A percentile compares a stretch with the other conserved stretches of the same genome.
Conservation (phyloP, 2,113 vertebrate genomes). For the Todiramphus saurophagus region DNA sequence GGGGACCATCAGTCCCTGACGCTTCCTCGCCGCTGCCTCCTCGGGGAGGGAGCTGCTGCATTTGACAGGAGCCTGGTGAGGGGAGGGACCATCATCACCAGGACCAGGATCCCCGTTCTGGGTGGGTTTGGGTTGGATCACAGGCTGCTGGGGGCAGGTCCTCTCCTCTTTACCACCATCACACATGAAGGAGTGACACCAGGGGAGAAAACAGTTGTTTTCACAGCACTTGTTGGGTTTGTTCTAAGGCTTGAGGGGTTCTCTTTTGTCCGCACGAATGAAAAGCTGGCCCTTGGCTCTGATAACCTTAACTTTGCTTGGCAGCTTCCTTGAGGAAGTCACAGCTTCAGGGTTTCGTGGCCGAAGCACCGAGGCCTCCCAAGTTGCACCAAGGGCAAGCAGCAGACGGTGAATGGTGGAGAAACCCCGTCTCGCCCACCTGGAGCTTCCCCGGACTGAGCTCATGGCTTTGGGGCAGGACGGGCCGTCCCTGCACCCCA, state of each 20-base stretch:
- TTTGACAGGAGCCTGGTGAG: background rate
- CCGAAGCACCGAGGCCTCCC: conserved; percentile 56
- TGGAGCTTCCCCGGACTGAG: background rate
- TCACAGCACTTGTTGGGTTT: background rate
- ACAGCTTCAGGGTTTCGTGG: conserved; percentile 67
- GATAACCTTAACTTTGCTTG: background rate
- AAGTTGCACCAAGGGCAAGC: background rate
- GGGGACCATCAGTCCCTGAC: background rate
- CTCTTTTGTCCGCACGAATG: background rate
- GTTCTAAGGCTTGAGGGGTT: background rate
- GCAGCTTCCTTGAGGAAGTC: conserved; percentile 83
- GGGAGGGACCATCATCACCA: background rate
- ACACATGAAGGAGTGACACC: background rate
- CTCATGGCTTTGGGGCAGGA: accelerated
- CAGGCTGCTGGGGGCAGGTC: background rate
- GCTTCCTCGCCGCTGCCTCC: background rate
- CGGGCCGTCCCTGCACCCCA: background rate
- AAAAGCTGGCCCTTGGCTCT: background rate
- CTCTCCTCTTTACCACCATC: background rate
- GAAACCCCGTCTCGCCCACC: background rate
- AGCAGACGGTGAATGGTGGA: conserved; percentile 65
- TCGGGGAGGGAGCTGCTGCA: background rate
- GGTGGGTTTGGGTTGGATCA: background rate
- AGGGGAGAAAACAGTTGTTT: background rate
- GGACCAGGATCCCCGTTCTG: background rate